Percentiles rank a stretch among this genome's conserved stretches.
phyloP scores from a whole-genome alignment of 1,140 invertebrate genomes.

The Drosophila tani region DNA sequence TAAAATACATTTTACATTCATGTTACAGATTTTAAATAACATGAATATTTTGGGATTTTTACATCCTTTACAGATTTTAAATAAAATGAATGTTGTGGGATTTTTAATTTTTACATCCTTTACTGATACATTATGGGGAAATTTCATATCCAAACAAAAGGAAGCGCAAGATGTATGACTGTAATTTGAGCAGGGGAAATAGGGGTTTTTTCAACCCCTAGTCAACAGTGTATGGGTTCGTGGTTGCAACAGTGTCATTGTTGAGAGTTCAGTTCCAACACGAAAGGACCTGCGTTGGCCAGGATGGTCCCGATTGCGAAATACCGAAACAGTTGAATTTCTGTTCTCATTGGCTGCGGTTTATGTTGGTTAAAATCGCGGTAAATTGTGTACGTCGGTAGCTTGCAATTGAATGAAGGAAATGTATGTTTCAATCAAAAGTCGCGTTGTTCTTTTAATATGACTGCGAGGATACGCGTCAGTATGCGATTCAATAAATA shows the following conservation, averaged over 20 bases:
- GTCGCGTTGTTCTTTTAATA: slow-evolving; percentile 27
- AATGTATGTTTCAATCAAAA: slow-evolving; percentile 46
- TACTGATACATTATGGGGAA: not conserved
- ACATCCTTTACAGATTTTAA: not conserved
- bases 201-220: not conserved
- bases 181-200: slow-evolving; percentile 1
- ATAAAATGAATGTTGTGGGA: not conserved
- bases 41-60: not conserved
- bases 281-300: not conserved
- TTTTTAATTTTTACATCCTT: not conserved
- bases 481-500: slow-evolving; percentile 28
- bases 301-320: not conserved
- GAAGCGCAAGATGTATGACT: not conserved
- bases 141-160: not conserved
- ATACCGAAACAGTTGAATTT: slow-evolving; percentile 51
- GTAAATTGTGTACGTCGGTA: slow-evolving; percentile 25
- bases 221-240: not conserved
- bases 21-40: not conserved
- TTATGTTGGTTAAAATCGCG: slow-evolving; percentile 38
- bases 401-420: slow-evolving; percentile 44
- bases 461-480: slow-evolving; percentile 14
- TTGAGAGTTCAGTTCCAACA: slow-evolving; percentile 4
- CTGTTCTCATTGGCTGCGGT: slow-evolving; percentile 59
- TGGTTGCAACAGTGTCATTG: not conserved
- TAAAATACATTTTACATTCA: not conserved